These are phyloP conservation scores for Portevinia maculata DNA, from an alignment of 2,888 invertebrate species.

Conservation along the genomic window DNA sequence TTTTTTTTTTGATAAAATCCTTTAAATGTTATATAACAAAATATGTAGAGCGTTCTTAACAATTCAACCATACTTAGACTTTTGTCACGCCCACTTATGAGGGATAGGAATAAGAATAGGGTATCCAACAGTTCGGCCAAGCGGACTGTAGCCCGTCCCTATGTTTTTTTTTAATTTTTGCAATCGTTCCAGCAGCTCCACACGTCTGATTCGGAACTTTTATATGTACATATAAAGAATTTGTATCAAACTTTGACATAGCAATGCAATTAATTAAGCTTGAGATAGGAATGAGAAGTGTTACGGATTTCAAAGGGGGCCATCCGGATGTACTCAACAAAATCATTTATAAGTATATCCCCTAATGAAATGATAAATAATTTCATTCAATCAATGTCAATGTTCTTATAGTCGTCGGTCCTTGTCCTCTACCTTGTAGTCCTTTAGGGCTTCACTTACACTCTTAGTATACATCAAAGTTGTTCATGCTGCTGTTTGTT, in stretches of 20 bases:
- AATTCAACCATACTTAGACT: too few relatives aligned
- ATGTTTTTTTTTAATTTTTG: too few relatives aligned
- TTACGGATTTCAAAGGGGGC: not conserved
- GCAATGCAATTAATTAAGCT: slow-evolving; percentile 54
- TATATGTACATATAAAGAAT: slow-evolving; percentile 58
- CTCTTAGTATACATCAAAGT: not conserved
- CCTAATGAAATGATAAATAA: slow-evolving; percentile 57
- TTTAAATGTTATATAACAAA: too few relatives aligned
- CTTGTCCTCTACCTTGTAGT: slow-evolving; percentile 5
- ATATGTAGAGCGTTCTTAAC: too few relatives aligned
- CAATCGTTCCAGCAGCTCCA: not conserved
- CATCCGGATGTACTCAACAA: not conserved
- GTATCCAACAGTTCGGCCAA: too few relatives aligned
- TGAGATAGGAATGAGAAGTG: slow-evolving; percentile 2
- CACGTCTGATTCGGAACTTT: slow-evolving; percentile 13
- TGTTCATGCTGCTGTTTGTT: not conserved
- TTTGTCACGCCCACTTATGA: too few relatives aligned
- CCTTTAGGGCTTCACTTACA: slow-evolving; percentile 15
- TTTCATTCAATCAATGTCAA: slow-evolving; percentile 62
- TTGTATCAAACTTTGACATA: slow-evolving; percentile 56
- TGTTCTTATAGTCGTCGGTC: slow-evolving; percentile 1
- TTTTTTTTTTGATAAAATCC: too few relatives aligned
- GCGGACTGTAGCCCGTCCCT: too few relatives aligned
- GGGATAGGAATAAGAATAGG: too few relatives aligned
- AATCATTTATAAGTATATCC: slow-evolving; percentile 35